Evolutionary conservation across 2,888 invertebrate genomes (phyloP).

Genomic region (Drosophila setosimentum): DNA sequence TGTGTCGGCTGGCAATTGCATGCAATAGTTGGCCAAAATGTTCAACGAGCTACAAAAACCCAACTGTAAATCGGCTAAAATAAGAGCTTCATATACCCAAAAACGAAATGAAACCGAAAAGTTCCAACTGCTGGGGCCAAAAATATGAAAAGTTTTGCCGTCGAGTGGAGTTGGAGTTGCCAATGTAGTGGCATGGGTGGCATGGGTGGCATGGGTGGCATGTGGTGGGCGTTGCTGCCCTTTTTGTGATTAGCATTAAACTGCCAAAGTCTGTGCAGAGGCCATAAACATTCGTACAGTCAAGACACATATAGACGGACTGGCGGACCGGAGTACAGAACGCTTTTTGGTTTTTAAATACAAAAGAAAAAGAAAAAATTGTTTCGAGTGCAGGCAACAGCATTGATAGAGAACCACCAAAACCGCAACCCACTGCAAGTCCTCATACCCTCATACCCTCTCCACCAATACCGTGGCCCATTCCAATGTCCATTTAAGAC

Average conservation of each 20-base stretch:
- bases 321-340: conserved; percentile 9
- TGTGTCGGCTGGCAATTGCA: conserved; percentile 54
- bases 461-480: neutral
- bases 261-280: conserved; percentile 73
- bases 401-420: conserved; percentile 31
- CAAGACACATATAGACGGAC: conserved; percentile 40
- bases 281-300: conserved; percentile 59
- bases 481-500: conserved; percentile 15
- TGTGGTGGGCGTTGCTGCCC: conserved; percentile 42
- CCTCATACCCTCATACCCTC: neutral
- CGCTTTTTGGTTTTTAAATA: conserved; percentile 65
- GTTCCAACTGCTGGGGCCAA: conserved; percentile 58
- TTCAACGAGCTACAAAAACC: conserved; percentile 72
- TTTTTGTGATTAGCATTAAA: conserved; percentile 80
- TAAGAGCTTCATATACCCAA: conserved; percentile 51
- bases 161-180: conserved; percentile 41
- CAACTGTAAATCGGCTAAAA: conserved; percentile 49
- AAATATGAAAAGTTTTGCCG: conserved; percentile 74
- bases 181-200: no score
- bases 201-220: no score
- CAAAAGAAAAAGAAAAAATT: conserved; percentile 75
- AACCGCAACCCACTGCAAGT: conserved; percentile 11
- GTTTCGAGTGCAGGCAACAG: conserved; percentile 61
- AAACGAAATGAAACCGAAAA: conserved; percentile 44
- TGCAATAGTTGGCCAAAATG: conserved; percentile 72